Evolutionary conservation across 30 jellyfish, hydroid and myxozoan species (phyloP).

Genomic region (Aurelia aurita complex sp. Pacific): DNA sequence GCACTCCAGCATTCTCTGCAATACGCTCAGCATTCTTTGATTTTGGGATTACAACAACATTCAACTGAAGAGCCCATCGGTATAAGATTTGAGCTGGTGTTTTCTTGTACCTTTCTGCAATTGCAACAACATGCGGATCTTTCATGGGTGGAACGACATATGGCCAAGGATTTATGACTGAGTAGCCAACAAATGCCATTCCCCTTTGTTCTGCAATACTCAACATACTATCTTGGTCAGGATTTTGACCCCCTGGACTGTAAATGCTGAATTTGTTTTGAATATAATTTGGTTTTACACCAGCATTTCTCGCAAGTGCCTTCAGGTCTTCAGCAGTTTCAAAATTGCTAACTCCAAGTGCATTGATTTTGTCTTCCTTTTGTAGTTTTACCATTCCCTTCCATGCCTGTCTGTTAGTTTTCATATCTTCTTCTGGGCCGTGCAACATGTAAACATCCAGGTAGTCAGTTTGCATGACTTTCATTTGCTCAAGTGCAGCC

Average conservation of each 20-base stretch:
- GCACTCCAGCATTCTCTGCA: conserved; percentile 46
- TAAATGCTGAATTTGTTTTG: conserved; percentile 68
- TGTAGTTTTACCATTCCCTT: conserved; percentile 35
- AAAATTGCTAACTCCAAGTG: conserved; percentile 72
- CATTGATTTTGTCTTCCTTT: conserved; percentile 53
- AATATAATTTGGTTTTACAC: conserved; percentile 47
- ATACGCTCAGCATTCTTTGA: conserved; percentile 74
- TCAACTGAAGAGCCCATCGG: conserved; percentile 78
- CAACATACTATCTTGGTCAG: conserved; percentile 45
- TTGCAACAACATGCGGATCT: conserved; percentile 58
- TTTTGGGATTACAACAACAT: conserved; percentile 54
- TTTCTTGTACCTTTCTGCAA: conserved; percentile 49
- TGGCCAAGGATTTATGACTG: conserved; percentile 61
- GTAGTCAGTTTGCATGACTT: conserved; percentile 21
- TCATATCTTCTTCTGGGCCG: conserved; percentile 50
- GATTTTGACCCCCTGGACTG: conserved; percentile 59
- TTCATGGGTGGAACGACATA: conserved; percentile 45
- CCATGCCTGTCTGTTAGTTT: conserved; percentile 68
- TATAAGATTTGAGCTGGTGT: conserved; percentile 45
- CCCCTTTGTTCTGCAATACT: conserved; percentile 36
- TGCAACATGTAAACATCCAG: conserved; percentile 69
- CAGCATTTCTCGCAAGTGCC: conserved; percentile 32
- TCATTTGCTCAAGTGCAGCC: conserved; percentile 23
- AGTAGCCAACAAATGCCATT: conserved; percentile 70
- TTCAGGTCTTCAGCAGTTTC: conserved; percentile 18